Evolutionary conservation across 2,888 invertebrate species (phyloP).

Genomic region (Cancer borealis): DNA sequence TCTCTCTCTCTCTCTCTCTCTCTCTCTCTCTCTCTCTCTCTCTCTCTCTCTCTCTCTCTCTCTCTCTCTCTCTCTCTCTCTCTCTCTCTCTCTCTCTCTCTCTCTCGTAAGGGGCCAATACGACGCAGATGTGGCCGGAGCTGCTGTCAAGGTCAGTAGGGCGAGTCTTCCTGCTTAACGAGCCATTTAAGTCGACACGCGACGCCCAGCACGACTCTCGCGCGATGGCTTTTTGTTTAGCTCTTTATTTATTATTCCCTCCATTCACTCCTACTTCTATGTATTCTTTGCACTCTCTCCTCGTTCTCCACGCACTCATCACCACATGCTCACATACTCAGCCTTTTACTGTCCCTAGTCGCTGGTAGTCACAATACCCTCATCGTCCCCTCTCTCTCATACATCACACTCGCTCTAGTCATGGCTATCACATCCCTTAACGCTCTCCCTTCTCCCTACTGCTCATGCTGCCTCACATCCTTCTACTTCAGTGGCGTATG

Average conservation of each 20-base stretch:
- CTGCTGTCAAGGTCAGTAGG: not conserved
- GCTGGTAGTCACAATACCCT: not conserved
- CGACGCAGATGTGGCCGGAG: not conserved
- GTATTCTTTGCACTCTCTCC: too few relatives aligned
- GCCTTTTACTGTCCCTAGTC: too few relatives aligned
- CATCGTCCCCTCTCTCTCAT: not conserved
- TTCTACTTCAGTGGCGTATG: too few relatives aligned
- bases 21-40: too few relatives aligned
- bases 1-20: too few relatives aligned
- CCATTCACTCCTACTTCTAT: too few relatives aligned
- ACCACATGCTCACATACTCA: too few relatives aligned
- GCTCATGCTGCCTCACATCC: not conserved
- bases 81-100: conserved; percentile 17
- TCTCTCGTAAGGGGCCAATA: not conserved
- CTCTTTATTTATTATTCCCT: too few relatives aligned
- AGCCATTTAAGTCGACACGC: conserved; percentile 20
- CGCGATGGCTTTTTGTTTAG: not conserved
- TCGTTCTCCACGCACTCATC: too few relatives aligned
- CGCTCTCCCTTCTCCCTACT: not conserved
- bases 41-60: too few relatives aligned
- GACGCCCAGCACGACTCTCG: not conserved
- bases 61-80: not conserved
- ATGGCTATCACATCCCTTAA: not conserved
- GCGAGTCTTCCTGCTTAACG: not conserved
- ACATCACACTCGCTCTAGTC: not conserved